These are phyloP conservation scores for Distichodus sexfasciatus DNA, from an alignment of 2,797 vertebrate genomes.

Conservation along the genomic window DNA sequence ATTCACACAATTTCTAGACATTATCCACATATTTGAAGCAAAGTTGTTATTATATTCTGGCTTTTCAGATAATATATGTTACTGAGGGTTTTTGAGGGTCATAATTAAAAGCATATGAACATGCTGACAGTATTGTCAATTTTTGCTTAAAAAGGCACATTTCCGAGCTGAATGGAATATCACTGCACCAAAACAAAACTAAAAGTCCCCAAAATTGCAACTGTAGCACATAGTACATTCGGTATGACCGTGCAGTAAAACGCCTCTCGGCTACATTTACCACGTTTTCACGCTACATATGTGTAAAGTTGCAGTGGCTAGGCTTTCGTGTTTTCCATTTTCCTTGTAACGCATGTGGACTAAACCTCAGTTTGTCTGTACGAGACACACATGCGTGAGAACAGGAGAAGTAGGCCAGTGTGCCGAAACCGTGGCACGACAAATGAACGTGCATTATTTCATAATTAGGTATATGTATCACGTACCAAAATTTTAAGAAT, in stretches of 20 bases:
- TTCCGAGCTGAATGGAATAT: too few relatives aligned
- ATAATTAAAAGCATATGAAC: too few relatives aligned
- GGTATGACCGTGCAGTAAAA: not conserved
- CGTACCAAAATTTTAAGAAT: constrained; percentile 1
- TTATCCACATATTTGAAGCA: too few relatives aligned
- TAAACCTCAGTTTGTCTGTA: constrained; percentile 20
- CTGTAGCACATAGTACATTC: too few relatives aligned
- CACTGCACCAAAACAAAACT: too few relatives aligned
- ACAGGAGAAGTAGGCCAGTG: constrained; percentile 23
- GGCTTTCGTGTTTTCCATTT: constrained; percentile 62
- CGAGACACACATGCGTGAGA: constrained; percentile 17
- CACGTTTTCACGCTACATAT: constrained; percentile 25
- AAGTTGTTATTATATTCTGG: too few relatives aligned
- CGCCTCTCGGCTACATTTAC: not conserved
- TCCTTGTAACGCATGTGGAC: constrained; percentile 59
- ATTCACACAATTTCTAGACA: too few relatives aligned
- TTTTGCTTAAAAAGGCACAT: too few relatives aligned
- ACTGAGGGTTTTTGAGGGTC: too few relatives aligned
- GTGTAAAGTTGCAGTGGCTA: constrained; percentile 53
- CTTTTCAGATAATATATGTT: too few relatives aligned
- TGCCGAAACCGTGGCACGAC: not conserved
- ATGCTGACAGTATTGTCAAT: too few relatives aligned
- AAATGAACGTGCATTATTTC: constrained; percentile 16
- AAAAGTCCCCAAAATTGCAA: not conserved
- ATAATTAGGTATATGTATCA: constrained; percentile 23